Percentiles rank a stretch among this genome's conserved stretches.
Conservation (phyloP, 2,113 vertebrate genomes). For the Mohoua ochrocephala region DNA sequence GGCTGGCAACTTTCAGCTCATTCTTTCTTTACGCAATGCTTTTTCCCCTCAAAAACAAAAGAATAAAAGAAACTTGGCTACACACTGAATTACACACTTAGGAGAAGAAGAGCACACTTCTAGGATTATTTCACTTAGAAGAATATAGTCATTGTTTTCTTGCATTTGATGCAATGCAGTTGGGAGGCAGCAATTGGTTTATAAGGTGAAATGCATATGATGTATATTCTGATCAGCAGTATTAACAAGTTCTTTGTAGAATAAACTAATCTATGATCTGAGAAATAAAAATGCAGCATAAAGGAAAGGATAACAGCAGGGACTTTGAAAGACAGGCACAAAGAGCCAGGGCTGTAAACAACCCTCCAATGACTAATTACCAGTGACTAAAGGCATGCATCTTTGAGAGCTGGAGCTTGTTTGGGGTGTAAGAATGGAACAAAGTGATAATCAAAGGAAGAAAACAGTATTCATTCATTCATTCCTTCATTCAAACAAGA, state of each 20-base stretch:
- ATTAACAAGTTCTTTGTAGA: not conserved
- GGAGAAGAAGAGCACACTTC: not conserved
- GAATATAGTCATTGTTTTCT: not conserved
- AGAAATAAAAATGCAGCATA: not conserved
- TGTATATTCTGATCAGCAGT: not conserved
- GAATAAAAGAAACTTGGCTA: not conserved
- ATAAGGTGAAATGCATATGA: not conserved
- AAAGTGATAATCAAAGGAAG: not conserved
- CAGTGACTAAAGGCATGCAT: not conserved
- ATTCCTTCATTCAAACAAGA: not conserved
- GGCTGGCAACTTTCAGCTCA: not conserved
- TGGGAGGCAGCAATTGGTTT: not conserved
- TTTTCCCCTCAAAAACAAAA: not conserved
- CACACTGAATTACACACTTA: not conserved
- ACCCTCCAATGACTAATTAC: not conserved
- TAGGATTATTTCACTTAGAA: not conserved
- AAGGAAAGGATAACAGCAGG: not conserved
- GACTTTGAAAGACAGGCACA: not conserved
- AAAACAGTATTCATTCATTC: not conserved
- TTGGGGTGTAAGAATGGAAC: not conserved
- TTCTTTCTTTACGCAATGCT: not conserved
- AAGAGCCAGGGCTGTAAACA: not conserved
- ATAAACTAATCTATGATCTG: not conserved
- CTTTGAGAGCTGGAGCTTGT: not conserved
- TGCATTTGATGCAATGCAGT: not conserved